Conservation (phyloP, 2,888 invertebrate genomes). For the Crocallis elinguaria region DNA sequence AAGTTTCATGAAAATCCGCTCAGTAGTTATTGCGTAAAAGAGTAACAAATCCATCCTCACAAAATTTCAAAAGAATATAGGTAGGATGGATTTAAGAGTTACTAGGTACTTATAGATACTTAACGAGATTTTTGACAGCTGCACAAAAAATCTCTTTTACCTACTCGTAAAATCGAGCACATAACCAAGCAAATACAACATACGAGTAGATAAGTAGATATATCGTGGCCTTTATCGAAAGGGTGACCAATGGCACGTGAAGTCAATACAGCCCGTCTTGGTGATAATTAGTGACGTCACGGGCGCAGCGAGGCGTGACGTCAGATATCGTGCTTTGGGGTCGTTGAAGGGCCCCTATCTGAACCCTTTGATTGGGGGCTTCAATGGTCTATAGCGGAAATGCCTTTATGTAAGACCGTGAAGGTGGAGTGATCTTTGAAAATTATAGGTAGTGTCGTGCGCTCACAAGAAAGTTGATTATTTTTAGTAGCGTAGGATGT, state of each 20-base stretch:
- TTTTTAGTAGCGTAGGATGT: no score
- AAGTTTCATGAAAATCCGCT: no score
- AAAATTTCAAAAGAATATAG: no score
- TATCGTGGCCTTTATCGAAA: constrained; percentile 1
- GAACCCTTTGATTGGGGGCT: constrained; percentile 4
- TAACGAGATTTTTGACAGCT: no score
- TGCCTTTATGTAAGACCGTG: neutral
- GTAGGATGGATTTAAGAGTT: no score
- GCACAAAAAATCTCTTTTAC: no score
- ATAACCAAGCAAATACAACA: neutral
- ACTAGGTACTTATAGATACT: no score
- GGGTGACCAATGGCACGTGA: constrained; percentile 5
- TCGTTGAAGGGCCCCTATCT: neutral
- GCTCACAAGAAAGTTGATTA: no score
- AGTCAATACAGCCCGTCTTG: constrained; percentile 6
- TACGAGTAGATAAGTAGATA: neutral
- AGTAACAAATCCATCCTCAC: no score
- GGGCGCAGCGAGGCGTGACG: neutral
- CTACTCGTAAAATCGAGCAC: no score
- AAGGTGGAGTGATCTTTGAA: neutral
- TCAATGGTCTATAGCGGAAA: neutral
- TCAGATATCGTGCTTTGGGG: neutral
- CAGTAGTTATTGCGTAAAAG: no score
- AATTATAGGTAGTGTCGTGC: no score
- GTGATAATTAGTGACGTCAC: constrained; percentile 8